Evolutionary conservation across 2,113 vertebrate genomes (phyloP).

Genomic region (Stegostoma tigrinum): DNA sequence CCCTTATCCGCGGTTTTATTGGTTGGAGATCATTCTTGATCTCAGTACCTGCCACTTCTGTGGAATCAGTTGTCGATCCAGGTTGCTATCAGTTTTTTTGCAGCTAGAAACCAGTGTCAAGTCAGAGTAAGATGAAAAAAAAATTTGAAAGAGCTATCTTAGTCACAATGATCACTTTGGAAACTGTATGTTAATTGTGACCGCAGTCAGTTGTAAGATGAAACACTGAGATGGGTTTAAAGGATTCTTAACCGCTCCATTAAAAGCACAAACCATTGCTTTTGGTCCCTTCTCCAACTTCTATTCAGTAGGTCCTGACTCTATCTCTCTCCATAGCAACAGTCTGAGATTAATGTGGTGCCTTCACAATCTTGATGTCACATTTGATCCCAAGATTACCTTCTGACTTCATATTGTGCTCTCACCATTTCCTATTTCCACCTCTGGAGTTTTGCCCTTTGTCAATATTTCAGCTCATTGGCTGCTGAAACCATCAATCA

Average conservation of each 20-base stretch:
- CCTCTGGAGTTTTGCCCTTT: too few species aligned
- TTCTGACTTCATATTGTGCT: too few species aligned
- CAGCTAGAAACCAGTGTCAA: neutral
- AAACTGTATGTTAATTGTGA: slow-evolving; percentile 4
- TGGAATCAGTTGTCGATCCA: neutral
- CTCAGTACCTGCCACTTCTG: neutral
- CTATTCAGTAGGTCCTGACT: too few species aligned
- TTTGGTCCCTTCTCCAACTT: too few species aligned
- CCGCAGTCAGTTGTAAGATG: neutral
- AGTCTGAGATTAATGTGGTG: too few species aligned
- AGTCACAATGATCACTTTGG: neutral
- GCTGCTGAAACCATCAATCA: too few species aligned
- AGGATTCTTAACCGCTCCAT: neutral
- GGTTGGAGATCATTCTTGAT: neutral
- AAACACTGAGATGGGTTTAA: neutral
- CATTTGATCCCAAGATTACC: too few species aligned
- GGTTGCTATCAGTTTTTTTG: neutral
- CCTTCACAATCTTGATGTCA: too few species aligned
- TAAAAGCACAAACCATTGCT: neutral
- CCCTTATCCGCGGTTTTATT: neutral
- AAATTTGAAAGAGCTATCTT: neutral
- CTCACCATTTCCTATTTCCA: too few species aligned
- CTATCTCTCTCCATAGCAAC: too few species aligned
- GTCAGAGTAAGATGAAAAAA: neutral
- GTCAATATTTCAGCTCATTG: too few species aligned